phyloP scores from a whole-genome alignment of 2,888 invertebrate species.

The Drosophila flavopinicola region DNA sequence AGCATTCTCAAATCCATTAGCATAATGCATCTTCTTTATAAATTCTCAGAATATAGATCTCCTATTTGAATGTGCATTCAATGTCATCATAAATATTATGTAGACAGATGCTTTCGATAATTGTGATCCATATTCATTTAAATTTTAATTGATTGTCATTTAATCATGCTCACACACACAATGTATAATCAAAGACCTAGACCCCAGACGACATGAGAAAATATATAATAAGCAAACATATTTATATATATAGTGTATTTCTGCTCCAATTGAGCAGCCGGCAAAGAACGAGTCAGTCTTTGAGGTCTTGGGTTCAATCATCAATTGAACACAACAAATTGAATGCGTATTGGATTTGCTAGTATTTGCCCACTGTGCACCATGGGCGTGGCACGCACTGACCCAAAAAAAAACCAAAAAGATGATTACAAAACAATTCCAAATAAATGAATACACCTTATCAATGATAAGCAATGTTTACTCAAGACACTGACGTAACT shows the following conservation, averaged over 20 bases:
- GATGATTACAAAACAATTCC: conserved; percentile 28
- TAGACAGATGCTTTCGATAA: conserved; percentile 8
- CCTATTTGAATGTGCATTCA: too few species aligned
- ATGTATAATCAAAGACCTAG: conserved; percentile 39
- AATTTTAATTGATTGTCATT: conserved; percentile 51
- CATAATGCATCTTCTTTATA: too few species aligned
- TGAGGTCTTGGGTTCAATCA: conserved; percentile 62
- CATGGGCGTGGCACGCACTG: conserved; percentile 19
- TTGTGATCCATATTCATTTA: conserved; percentile 44
- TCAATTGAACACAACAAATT: conserved; percentile 62
- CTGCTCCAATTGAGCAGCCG: conserved; percentile 15
- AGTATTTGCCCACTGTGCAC: conserved; percentile 14
- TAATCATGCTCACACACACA: conserved; percentile 41
- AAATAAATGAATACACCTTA: conserved; percentile 35
- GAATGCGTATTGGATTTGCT: conserved; percentile 47
- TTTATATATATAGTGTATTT: conserved; percentile 7
- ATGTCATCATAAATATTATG: neutral
- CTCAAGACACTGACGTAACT: conserved; percentile 19
- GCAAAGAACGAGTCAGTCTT: conserved; percentile 37
- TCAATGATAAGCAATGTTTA: conserved; percentile 17
- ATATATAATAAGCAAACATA: conserved; percentile 11
- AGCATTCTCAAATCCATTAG: too few species aligned
- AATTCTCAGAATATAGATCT: too few species aligned
- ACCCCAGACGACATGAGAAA: conserved; percentile 10
- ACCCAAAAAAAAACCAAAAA: conserved; percentile 45